Conservation (phyloP, 1,140 invertebrate genomes). For the Lepidostoma basale region DNA sequence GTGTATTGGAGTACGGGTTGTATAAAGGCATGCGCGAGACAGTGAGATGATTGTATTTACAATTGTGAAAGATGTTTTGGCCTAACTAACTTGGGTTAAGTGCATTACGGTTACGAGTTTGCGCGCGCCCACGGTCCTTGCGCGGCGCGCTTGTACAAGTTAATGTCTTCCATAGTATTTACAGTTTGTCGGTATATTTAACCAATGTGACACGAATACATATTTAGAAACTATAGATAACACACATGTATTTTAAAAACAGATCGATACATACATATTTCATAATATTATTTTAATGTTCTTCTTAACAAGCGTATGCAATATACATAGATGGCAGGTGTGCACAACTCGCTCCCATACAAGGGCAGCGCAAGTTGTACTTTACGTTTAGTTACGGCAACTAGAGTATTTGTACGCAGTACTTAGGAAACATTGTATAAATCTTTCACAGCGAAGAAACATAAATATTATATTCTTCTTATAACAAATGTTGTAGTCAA, state of each 20-base stretch:
- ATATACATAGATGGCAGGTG: neutral
- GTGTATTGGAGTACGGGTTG: neutral
- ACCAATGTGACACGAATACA: neutral
- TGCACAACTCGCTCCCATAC: too few species aligned
- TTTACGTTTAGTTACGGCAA: too few species aligned
- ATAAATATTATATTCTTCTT: too few species aligned
- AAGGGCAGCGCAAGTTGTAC: too few species aligned
- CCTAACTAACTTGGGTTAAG: conserved; percentile 33
- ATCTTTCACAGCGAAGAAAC: too few species aligned
- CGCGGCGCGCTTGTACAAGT: neutral
- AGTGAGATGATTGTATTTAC: conserved; percentile 32
- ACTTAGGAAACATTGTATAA: too few species aligned
- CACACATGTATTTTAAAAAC: neutral
- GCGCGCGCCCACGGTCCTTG: neutral
- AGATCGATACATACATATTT: neutral
- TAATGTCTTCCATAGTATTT: conserved; percentile 4
- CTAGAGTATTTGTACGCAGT: too few species aligned
- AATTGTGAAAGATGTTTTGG: conserved; percentile 28
- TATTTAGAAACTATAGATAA: neutral
- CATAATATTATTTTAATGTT: neutral
- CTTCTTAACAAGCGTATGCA: neutral
- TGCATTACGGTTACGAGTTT: conserved; percentile 14
- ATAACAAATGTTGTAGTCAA: too few species aligned
- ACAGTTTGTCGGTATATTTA: neutral
- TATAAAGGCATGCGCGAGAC: conserved; percentile 16